Conservation (phyloP, 2,888 invertebrate species). For the Caenorhabditis doughertyi region DNA sequence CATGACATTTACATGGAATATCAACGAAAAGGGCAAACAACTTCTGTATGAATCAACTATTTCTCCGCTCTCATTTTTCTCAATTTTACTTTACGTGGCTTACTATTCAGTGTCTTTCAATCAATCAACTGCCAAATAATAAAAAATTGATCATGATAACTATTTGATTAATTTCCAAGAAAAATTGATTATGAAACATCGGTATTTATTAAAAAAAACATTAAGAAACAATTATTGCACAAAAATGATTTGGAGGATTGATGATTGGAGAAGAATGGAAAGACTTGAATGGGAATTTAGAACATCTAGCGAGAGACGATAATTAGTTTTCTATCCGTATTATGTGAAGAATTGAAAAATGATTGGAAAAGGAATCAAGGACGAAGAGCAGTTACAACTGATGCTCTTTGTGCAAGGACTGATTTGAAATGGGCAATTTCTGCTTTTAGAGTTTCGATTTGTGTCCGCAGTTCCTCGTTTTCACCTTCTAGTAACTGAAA, state of each 20-base stretch:
- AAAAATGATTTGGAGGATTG: conserved; percentile 14
- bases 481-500: conserved; percentile 83
- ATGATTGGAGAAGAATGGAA: conserved; percentile 11
- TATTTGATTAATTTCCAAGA: background rate
- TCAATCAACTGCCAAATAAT: conserved; percentile 11
- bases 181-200: conserved; percentile 8
- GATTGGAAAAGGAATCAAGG: conserved; percentile 7
- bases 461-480: conserved; percentile 83
- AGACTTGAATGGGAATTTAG: conserved; percentile 31
- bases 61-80: background rate
- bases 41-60: conserved; percentile 42
- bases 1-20: conserved; percentile 63
- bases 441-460: conserved; percentile 81
- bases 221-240: conserved; percentile 42
- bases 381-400: conserved; percentile 32
- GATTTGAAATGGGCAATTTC: conserved; percentile 77
- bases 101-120: conserved; percentile 15
- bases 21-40: conserved; percentile 62
- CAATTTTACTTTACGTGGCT: conserved; percentile 13
- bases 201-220: conserved; percentile 26
- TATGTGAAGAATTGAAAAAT: conserved; percentile 2
- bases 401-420: conserved; percentile 65
- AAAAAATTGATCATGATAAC: background rate
- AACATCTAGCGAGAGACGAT: conserved; percentile 46
- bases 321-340: conserved; percentile 51